Conservation (phyloP, 2,888 invertebrate species). For the Trachelus troglodyta region DNA sequence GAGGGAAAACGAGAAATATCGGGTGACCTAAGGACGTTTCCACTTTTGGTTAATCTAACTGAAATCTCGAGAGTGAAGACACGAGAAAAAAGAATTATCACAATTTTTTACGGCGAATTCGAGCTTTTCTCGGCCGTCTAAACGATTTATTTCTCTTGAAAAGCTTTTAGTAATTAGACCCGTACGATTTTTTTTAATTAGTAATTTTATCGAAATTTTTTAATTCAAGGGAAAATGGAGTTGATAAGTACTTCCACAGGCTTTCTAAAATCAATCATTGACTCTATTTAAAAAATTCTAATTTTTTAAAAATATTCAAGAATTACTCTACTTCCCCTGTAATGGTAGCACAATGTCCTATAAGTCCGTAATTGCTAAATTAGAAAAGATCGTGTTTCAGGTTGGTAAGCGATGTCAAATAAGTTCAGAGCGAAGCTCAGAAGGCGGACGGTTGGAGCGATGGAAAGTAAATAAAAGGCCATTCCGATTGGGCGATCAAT, state of each 20-base stretch:
- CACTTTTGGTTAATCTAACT: no score
- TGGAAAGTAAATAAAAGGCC: conserved; percentile 66
- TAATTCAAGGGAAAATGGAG: no score
- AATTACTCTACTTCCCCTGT: no score
- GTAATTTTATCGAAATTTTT: no score
- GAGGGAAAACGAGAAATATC: not conserved
- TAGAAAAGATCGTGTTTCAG: not conserved
- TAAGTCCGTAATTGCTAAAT: not conserved
- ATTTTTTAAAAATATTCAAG: not conserved
- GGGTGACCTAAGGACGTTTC: no score
- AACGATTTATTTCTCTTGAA: not conserved
- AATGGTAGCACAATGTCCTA: not conserved
- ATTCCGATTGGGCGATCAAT: conserved; percentile 66
- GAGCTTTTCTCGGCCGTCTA: not conserved
- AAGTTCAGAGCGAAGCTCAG: conserved; percentile 49
- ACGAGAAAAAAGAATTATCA: no score
- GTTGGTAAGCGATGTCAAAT: conserved; percentile 61
- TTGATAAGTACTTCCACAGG: no score
- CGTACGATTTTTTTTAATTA: no score
- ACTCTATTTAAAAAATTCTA: no score
- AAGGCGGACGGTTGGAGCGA: conserved; percentile 50
- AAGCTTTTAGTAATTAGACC: no score
- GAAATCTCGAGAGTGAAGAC: no score
- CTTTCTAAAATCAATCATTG: no score
- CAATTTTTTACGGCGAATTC: not conserved